phyloP scores from a whole-genome alignment of 2,888 invertebrate genomes.

The Neoscelio sp. region DNA sequence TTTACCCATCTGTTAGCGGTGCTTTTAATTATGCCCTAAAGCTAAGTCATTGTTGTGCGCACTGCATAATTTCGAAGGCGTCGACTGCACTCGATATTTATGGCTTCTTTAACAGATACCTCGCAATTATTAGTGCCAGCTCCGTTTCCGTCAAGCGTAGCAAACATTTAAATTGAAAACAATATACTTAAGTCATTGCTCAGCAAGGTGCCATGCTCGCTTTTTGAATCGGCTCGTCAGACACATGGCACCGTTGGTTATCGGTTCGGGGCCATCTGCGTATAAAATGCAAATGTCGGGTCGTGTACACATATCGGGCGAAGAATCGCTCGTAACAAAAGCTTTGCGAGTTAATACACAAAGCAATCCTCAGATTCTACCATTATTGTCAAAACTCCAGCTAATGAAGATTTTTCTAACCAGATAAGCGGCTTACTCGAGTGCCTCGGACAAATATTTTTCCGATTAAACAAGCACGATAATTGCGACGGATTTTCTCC shows the following conservation, averaged over 20 bases:
- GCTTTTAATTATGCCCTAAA: slow-evolving; percentile 58
- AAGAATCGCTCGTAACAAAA: slow-evolving; percentile 51
- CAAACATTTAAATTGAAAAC: slow-evolving; percentile 60
- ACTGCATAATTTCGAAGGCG: slow-evolving; percentile 38
- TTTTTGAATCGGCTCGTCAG: slow-evolving; percentile 57
- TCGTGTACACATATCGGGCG: slow-evolving; percentile 55
- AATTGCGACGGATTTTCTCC: slow-evolving; percentile 20
- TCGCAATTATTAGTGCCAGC: slow-evolving; percentile 56
- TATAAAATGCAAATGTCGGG: slow-evolving; percentile 72
- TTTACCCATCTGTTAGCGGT: slow-evolving; percentile 56
- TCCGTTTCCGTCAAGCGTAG: slow-evolving; percentile 60
- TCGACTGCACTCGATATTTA: slow-evolving; percentile 55
- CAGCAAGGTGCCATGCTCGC: slow-evolving; percentile 69
- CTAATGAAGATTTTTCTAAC: slow-evolving; percentile 48
- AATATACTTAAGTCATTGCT: slow-evolving; percentile 53
- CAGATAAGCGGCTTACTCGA: slow-evolving; percentile 32
- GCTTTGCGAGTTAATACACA: slow-evolving; percentile 49
- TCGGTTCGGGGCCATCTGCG: slow-evolving; percentile 71
- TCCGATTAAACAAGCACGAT: slow-evolving; percentile 33
- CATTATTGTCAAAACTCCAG: slow-evolving; percentile 50
- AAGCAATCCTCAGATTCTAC: slow-evolving; percentile 48
- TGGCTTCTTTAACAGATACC: slow-evolving; percentile 61
- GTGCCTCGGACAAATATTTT: slow-evolving; percentile 26
- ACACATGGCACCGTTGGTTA: slow-evolving; percentile 59
- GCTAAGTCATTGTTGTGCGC: slow-evolving; percentile 25